phyloP scores from a whole-genome alignment of 2,888 invertebrate genomes.

The Nymphalis urticae region DNA sequence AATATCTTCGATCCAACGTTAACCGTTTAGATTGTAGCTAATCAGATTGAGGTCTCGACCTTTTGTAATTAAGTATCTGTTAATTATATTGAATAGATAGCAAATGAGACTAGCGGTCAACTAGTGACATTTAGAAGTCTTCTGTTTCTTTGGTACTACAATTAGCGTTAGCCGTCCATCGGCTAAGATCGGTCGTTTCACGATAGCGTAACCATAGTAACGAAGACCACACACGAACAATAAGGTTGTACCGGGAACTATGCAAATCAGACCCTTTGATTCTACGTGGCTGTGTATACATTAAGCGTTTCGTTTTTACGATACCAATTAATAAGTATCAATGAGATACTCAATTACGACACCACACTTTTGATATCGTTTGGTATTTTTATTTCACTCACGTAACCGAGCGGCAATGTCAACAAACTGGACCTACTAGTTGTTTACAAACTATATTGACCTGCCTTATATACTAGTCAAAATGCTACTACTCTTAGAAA shows the following conservation, averaged over 20 bases:
- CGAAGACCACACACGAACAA: slow-evolving; percentile 77
- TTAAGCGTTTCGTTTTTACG: slow-evolving; percentile 55
- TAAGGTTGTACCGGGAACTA: slow-evolving; percentile 50
- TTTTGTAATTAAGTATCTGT: slow-evolving; percentile 31
- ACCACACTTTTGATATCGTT: slow-evolving; percentile 22
- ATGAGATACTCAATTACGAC: background rate
- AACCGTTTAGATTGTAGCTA: background rate
- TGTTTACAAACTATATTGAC: background rate
- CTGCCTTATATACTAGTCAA: background rate
- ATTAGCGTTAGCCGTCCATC: slow-evolving; percentile 76
- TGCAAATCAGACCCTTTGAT: slow-evolving; percentile 43
- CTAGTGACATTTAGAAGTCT: slow-evolving; percentile 63
- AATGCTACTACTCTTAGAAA: background rate
- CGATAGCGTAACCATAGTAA: slow-evolving; percentile 65
- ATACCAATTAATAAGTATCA: slow-evolving; percentile 56
- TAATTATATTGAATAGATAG: slow-evolving; percentile 36
- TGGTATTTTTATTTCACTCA: slow-evolving; percentile 16
- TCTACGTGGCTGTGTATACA: slow-evolving; percentile 52
- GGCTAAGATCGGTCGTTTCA: slow-evolving; percentile 57
- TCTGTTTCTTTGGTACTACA: slow-evolving; percentile 58
- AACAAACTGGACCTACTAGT: slow-evolving; percentile 10
- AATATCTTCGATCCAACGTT: background rate
- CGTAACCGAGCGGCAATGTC: slow-evolving; percentile 16
- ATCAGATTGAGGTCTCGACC: slow-evolving; percentile 24
- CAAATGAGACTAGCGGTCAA: slow-evolving; percentile 52